Conservation (phyloP, 2,888 invertebrate species). For the Philopedon plagiatum region DNA sequence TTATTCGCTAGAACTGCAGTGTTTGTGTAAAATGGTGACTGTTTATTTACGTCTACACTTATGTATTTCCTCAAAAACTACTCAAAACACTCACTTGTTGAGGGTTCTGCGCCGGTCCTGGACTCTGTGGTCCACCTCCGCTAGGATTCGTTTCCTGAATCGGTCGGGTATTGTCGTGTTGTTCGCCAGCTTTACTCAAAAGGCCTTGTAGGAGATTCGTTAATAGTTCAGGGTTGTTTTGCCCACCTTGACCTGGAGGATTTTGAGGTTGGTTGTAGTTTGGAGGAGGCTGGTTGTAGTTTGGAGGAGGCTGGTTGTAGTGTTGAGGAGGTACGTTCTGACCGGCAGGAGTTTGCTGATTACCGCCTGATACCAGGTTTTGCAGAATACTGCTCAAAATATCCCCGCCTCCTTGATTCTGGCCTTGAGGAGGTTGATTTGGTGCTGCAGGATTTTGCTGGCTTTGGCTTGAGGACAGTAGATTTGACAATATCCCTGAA, state of each 20-base stretch:
- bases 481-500: conserved; percentile 44
- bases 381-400: conserved; percentile 25
- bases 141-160: conserved; percentile 41
- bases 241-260: conserved; percentile 5
- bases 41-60: conserved; percentile 39
- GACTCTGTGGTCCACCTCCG: background rate
- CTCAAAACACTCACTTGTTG: conserved; percentile 42
- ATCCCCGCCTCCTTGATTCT: conserved; percentile 18
- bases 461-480: conserved; percentile 33
- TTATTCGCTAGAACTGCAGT: background rate
- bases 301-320: conserved; percentile 11
- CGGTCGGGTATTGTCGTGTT: conserved; percentile 41
- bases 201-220: conserved; percentile 40
- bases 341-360: conserved; percentile 7
- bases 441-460: conserved; percentile 13
- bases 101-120: conserved; percentile 14
- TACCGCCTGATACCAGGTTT: conserved; percentile 5
- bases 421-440: conserved; percentile 18
- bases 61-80: conserved; percentile 12
- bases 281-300: conserved; percentile 4
- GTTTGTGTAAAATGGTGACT: conserved; percentile 33
- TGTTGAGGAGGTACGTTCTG: conserved; percentile 8
- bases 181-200: conserved; percentile 38
- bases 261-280: conserved; percentile 12
- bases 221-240: conserved; percentile 36